Conservation (phyloP, 1,140 invertebrate genomes). For the Orchestia grillus region DNA sequence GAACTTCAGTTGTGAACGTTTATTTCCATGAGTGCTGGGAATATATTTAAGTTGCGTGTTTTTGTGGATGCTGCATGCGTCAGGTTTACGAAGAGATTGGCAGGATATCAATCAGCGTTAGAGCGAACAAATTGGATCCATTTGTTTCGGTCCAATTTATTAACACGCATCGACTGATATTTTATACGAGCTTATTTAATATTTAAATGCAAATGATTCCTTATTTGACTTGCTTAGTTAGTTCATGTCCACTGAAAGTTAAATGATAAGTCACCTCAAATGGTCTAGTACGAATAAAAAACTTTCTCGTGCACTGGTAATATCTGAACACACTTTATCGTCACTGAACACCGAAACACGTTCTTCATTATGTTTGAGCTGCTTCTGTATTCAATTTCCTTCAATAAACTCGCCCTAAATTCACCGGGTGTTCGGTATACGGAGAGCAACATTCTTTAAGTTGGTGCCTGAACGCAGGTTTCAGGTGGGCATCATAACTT, state of each 20-base stretch:
- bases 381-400: not conserved
- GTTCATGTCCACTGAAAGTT: not conserved
- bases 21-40: no score
- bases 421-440: not conserved
- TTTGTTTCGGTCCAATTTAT: not conserved
- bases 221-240: not conserved
- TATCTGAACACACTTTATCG: no score
- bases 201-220: not conserved
- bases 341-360: not conserved
- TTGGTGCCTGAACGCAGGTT: not conserved
- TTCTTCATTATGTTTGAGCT: not conserved
- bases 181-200: not conserved
- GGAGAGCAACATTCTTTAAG: not conserved
- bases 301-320: no score
- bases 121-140: no score
- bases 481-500: constrained; percentile 37
- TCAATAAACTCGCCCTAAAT: not conserved
- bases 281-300: not conserved
- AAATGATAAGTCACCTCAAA: not conserved
- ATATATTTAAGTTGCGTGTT: no score
- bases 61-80: not conserved
- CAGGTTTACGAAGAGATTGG: not conserved
- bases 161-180: not conserved
- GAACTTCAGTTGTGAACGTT: no score
- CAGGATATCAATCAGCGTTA: not conserved